Base-by-base conservation (phyloP, 2,888 invertebrate genomes). In the Perizoma flavofasciatum region DNA sequence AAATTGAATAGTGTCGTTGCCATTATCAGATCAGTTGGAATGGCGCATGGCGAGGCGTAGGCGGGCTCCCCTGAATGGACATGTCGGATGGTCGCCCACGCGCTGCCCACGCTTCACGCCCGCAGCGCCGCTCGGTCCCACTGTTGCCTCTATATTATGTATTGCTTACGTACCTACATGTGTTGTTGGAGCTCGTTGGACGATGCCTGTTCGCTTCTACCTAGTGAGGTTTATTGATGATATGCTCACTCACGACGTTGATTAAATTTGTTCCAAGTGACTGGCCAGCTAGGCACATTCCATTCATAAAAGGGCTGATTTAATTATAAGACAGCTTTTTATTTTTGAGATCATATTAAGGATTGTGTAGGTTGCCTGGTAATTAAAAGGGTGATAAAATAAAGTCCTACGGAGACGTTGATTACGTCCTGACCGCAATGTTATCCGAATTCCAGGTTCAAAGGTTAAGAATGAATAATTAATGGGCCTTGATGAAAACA, bases 21-120 rank as follows among this genome's bases (percentile, higher is more conserved):
- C 75, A 79, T 82, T 83, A 83, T 82, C 81, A 79, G 82, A 80
- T 78, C 73, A 73, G 75, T 75, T 64, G 74, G 74, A 75, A 75
- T 73, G 77, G 77, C 75, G 70, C 67, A 48, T 35, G 50, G 56
- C 67, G 73, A 76, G 71, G 83, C 77, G 82, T 81, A 75, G 85
- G 86, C 75, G 82, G 77, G 74, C 78, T 80, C 81, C 81, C 80
- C 85, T 88, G 84, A 89, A 90, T 88, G 89, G 87, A 77, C 83
- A 79, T 75, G 81, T 74, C 79, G 78, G 77, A 74, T 73, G 73
- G 72, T 68, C 76, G 69, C 69, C 76, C 69, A 67, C 79, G 78
- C 86, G 83, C 78, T 82, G 60, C 64, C 61, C 52, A 64, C 64
- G 63, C 77, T 69, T 61, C 70, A 65, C 65, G 64, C 59, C 51